phyloP scores from a whole-genome alignment of 2,888 invertebrate species.

The Shargacucullia verbasci region DNA sequence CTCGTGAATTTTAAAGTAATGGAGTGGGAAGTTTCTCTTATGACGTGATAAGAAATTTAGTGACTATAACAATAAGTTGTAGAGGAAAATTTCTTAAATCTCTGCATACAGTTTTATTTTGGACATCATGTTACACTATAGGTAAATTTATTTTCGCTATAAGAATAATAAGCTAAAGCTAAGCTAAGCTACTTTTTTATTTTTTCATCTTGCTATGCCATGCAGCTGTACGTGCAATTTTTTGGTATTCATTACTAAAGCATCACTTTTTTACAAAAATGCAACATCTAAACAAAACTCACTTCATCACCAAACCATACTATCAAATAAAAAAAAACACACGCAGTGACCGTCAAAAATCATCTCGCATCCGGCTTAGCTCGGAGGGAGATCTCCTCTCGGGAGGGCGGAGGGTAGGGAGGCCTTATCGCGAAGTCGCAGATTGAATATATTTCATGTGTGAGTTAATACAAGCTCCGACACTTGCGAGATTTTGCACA shows the following conservation, averaged over 20 bases:
- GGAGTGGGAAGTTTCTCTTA: conserved; percentile 38
- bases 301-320: neutral
- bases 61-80: too few relatives aligned
- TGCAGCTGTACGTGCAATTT: too few relatives aligned
- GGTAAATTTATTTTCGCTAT: too few relatives aligned
- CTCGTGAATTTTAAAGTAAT: conserved; percentile 48
- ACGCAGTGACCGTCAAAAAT: conserved; percentile 78
- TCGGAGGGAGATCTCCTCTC: conserved; percentile 49
- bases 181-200: too few relatives aligned
- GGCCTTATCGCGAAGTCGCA: conserved; percentile 90
- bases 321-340: conserved; percentile 59
- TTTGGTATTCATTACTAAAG: too few relatives aligned
- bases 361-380: conserved; percentile 73
- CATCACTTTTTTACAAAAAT: too few relatives aligned
- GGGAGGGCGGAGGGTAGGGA: conserved; percentile 60
- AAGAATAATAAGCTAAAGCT: too few relatives aligned
- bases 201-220: too few relatives aligned
- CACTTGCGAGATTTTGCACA: conserved; percentile 66
- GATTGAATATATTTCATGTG: conserved; percentile 93
- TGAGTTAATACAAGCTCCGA: conserved; percentile 74
- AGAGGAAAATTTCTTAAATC: too few relatives aligned
- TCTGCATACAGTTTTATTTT: too few relatives aligned
- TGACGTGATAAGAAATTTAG: conserved; percentile 10
- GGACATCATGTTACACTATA: too few relatives aligned
- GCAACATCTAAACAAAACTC: too few relatives aligned